Base-by-base conservation (phyloP, 2,797 vertebrate species). In the Acipenser ruthenus region DNA sequence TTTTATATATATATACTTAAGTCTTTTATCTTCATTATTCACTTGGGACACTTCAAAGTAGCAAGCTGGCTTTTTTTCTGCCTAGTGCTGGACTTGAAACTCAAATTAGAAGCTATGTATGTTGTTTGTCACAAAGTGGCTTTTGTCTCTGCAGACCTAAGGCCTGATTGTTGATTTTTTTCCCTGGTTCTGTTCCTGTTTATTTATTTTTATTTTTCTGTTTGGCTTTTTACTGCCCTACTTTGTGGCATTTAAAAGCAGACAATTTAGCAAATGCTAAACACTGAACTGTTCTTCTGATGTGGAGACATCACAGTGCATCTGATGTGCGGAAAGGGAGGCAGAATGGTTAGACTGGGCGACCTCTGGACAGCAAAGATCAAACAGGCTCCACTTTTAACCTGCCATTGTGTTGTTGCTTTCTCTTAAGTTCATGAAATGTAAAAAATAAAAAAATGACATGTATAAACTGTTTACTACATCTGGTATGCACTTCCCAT, bases 21-120 rank as follows among this genome's bases (percentile, higher is more conserved):
- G 93, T 94, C 88, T 93, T 96, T 96, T 95, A 94, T 97, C 94
- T 94, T 91, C 92, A 89, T 93, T 90, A 94, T 94, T 93, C 89
- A 91, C 90, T 93, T 83, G 86, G 92, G 91, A 92, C 90, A 90
- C 90, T 95, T 97, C 92, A 93, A 92, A 94, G 92, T 91, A 87
- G 91, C 93, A 93, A 93, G 92, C 91, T 92, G 87, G 85, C 86
- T 93, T 95, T 92, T 93, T 93, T 92, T 90, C 87, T 37, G 37
- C 84, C 83, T 79, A 82, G 85, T 91, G 83, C 87, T 93, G 89
- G 91, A 93, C 91, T 93, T 92, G 92, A 90, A 93, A 92, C 92
- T 93, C 88, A 94, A 93, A 95, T 94, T 92, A 94, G 89, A 90
- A 91, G 89, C 89, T 88, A 84, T 87, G 89, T 90, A 86, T 81